phyloP scores from a whole-genome alignment of 2,888 invertebrate genomes.

The Tipula unca region DNA sequence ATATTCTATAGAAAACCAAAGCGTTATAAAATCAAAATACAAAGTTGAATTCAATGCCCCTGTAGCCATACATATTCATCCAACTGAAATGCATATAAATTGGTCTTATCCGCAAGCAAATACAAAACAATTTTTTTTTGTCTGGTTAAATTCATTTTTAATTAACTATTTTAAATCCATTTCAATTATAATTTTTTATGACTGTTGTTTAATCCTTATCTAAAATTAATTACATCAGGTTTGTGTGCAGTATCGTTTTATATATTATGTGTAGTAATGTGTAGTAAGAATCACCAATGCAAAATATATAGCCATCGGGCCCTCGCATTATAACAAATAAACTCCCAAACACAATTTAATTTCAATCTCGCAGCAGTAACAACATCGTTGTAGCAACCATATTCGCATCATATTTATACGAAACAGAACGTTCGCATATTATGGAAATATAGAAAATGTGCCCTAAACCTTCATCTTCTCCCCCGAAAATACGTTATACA shows the following conservation, averaged over 20 bases:
- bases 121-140: neutral
- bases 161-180: slow-evolving; percentile 8
- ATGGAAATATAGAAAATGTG: neutral
- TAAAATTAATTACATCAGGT: neutral
- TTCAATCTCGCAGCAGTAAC: neutral
- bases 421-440: neutral
- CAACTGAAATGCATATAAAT: neutral
- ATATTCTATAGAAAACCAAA: neutral
- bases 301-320: neutral
- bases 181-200: neutral
- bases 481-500: neutral
- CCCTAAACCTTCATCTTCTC: neutral
- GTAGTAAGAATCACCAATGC: neutral
- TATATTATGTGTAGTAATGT: neutral
- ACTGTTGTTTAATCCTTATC: neutral
- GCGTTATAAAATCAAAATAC: neutral
- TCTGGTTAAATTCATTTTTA: neutral
- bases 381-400: neutral
- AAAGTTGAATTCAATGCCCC: neutral
- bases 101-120: neutral
- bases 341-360: neutral
- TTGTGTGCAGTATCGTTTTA: neutral
- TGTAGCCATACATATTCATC: neutral
- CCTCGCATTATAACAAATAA: neutral
- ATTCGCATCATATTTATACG: neutral